Base-by-base conservation (phyloP, 2,888 invertebrate genomes). In the Odontocolon sp. region DNA sequence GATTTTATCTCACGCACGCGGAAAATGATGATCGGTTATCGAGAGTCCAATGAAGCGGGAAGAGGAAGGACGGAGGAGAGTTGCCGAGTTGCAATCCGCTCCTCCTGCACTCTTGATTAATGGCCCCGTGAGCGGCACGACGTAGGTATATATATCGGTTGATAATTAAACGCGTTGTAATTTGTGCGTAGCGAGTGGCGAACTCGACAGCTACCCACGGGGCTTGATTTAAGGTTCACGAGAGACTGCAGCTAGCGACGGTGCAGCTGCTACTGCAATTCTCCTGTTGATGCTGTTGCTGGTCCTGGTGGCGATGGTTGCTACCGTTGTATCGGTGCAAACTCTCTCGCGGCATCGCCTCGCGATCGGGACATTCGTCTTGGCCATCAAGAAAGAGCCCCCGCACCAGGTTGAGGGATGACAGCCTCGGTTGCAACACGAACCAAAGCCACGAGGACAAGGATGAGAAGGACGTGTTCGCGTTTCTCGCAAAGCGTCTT, bases 111-210 rank as follows among this genome's bases (percentile, higher is more conserved):
- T 21, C 56, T 79, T 86, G 86, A 86, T 86, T 86, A 82, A 86
- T 84, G 77, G 54, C 68, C 38, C 52, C 50, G 66, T 28, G 70
- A 36, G 42, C 23, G 61, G 45, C 56, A 54, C 73, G 67, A 45
- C 73, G 42, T 52, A 47, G 31, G 57, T 71, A 63, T 80, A 78
- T 84, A 26, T 50, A 86, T 85, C 80, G 82, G 81, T 79, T 80
- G 85, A 83, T 86, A 87, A 87, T 87, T 87, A 86, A 87, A 87
- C 84, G 84, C 78, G 78, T 72, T 82, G 79, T 80, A 82, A 82
- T 82, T 82, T 82, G 81, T 81, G 80, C 78, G 78, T 80, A 77
- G 77, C 79, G 78, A 79, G 79, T 76, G 80, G 79, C 79, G 63
- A 67, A 70, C 68, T 75, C 81, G 82, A 80, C 80, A 79, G 77